Evolutionary conservation across 2,888 invertebrate genomes (phyloP).

Genomic region (Pammene fasciana): DNA sequence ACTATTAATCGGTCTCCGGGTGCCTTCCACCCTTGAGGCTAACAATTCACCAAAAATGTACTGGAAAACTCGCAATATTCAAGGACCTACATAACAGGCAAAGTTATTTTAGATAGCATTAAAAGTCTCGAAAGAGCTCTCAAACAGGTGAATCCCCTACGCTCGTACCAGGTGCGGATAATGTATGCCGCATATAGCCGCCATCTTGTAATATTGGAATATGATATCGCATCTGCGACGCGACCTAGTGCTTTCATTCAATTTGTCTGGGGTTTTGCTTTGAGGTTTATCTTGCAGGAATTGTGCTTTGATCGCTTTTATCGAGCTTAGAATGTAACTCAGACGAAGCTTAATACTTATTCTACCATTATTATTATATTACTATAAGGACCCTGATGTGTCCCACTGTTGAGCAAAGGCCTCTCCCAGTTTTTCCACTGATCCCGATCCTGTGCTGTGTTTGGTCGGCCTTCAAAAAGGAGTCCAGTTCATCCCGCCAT

Average conservation of each 20-base stretch:
- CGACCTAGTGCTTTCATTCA: constrained; percentile 39
- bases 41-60: background rate
- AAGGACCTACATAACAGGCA: constrained; percentile 2
- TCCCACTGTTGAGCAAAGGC: no score
- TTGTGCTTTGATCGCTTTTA: background rate
- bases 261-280: constrained; percentile 33
- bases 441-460: no score
- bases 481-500: no score
- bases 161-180: constrained; percentile 47
- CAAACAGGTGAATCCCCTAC: constrained; percentile 11
- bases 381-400: no score
- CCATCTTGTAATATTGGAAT: constrained; percentile 55
- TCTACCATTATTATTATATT: no score
- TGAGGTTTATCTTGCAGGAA: constrained; percentile 12
- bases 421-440: no score
- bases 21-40: background rate
- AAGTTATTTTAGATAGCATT: constrained; percentile 18
- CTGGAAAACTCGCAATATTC: background rate
- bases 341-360: no score
- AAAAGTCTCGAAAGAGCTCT: constrained; percentile 7
- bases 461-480: no score
- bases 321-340: no score
- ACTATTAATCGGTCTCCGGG: no score
- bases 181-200: constrained; percentile 46
- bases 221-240: constrained; percentile 45